These are phyloP conservation scores for Pyrocoelia pectoralis DNA, from an alignment of 2,888 invertebrate genomes.

Conservation along the genomic window DNA sequence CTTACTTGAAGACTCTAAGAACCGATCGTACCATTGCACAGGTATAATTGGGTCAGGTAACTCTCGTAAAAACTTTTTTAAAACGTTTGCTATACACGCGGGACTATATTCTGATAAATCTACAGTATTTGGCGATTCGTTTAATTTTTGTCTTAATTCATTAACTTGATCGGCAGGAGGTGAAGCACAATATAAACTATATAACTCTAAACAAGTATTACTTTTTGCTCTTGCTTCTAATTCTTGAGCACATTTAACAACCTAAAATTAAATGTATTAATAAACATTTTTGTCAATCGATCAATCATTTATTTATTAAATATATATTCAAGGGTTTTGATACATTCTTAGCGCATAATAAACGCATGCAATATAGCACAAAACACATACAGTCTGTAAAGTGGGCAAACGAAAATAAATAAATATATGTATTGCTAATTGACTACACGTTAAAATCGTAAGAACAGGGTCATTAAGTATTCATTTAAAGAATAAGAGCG, in stretches of 20 bases:
- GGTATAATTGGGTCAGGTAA: constrained; percentile 80
- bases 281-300: too few relatives aligned
- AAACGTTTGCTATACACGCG: constrained; percentile 66
- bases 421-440: too few relatives aligned
- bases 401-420: too few relatives aligned
- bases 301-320: too few relatives aligned
- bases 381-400: too few relatives aligned
- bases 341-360: too few relatives aligned
- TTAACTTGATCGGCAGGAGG: constrained; percentile 68
- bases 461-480: too few relatives aligned
- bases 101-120: constrained; percentile 63
- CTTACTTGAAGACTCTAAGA: constrained; percentile 65
- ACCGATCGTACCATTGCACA: constrained; percentile 75
- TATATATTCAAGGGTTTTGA: too few relatives aligned
- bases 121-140: constrained; percentile 58
- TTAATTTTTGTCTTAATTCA: constrained; percentile 64
- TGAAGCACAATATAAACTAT: constrained; percentile 72
- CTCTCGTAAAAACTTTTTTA: constrained; percentile 77
- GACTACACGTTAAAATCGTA: too few relatives aligned
- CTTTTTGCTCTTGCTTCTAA: constrained; percentile 67
- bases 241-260: constrained; percentile 66
- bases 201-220: constrained; percentile 66
- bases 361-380: too few relatives aligned
- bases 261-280: constrained; percentile 31
- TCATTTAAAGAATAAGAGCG: too few relatives aligned